These are phyloP conservation scores for Centropristis striata DNA, from an alignment of 2,113 vertebrate genomes.

Conservation along the genomic window DNA sequence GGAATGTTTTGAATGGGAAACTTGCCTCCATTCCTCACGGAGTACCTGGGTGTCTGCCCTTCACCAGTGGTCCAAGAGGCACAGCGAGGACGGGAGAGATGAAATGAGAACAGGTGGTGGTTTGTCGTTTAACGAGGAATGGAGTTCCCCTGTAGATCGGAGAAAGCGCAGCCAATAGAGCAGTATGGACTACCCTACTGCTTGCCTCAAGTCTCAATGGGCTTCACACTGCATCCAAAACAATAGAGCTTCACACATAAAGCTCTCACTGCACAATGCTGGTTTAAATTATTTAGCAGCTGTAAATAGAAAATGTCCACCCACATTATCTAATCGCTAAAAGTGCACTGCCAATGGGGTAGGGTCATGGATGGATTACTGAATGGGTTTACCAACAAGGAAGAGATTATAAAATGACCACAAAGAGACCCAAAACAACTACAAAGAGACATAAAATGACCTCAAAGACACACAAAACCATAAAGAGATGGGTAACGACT, in stretches of 20 bases:
- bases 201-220: constrained; percentile 25
- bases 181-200: neutral
- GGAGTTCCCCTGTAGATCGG: constrained; percentile 68
- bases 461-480: too few species aligned
- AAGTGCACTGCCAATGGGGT: neutral
- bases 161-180: constrained; percentile 40
- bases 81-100: constrained; percentile 70
- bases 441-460: too few species aligned
- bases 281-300: neutral
- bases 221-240: constrained; percentile 6
- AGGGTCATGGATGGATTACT: too few species aligned
- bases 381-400: too few species aligned
- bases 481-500: too few species aligned
- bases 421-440: too few species aligned
- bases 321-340: constrained; percentile 28
- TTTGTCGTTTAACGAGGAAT: constrained; percentile 71
- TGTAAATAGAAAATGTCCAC: constrained; percentile 13
- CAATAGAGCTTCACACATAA: constrained; percentile 1
- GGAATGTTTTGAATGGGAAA: constrained; percentile 79
- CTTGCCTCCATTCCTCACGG: constrained; percentile 78
- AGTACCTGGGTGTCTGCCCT: constrained; percentile 81
- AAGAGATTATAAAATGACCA: too few species aligned
- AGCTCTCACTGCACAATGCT: neutral
- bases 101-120: constrained; percentile 82
- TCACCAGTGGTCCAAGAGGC: constrained; percentile 75